These are phyloP conservation scores for Apocheima hispidaria DNA, from an alignment of 2,888 invertebrate species.

Conservation along the genomic window DNA sequence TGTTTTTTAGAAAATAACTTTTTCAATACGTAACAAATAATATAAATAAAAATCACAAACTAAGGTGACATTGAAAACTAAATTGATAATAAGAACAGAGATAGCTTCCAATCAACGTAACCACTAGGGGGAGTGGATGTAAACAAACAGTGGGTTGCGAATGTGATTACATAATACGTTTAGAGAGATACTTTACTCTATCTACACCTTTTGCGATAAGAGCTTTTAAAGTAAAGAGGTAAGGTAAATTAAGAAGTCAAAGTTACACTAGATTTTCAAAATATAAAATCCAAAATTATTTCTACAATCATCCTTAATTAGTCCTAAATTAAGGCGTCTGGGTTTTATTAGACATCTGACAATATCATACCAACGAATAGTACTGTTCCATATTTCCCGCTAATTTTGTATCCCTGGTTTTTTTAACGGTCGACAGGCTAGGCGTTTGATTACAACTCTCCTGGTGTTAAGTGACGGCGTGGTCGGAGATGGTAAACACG, in stretches of 20 bases:
- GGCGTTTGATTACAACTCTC: no score
- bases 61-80: slow-evolving; percentile 40
- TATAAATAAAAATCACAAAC: not conserved
- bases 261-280: not conserved
- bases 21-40: not conserved
- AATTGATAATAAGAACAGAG: slow-evolving; percentile 28
- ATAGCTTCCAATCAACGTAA: slow-evolving; percentile 37
- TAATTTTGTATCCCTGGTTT: no score
- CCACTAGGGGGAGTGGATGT: slow-evolving; percentile 45
- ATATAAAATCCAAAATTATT: not conserved
- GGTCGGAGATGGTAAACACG: no score
- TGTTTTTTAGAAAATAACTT: no score
- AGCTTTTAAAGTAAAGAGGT: not conserved
- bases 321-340: no score
- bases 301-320: no score
- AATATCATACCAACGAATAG: no score
- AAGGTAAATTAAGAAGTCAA: not conserved
- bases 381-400: no score
- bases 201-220: slow-evolving; percentile 5
- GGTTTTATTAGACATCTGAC: no score
- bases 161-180: slow-evolving; percentile 36
- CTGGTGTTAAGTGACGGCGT: no score
- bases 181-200: slow-evolving; percentile 8
- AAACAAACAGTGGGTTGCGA: slow-evolving; percentile 49
- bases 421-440: no score